Conservation (phyloP, 2,888 invertebrate genomes). For the Pemphredon lugubris region DNA sequence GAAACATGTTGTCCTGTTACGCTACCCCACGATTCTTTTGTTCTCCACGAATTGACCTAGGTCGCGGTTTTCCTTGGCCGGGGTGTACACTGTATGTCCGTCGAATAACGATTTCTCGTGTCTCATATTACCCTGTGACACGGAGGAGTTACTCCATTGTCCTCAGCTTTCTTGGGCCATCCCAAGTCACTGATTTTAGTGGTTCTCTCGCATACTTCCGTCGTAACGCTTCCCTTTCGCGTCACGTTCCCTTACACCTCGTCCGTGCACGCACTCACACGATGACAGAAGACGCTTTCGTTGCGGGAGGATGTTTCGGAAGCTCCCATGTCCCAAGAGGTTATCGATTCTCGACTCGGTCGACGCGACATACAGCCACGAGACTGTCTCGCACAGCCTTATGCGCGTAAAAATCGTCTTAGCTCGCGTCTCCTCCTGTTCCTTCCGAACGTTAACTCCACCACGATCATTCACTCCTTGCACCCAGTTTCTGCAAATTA, state of each 20-base stretch:
- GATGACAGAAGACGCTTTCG: too few species aligned
- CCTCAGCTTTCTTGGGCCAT: constrained; percentile 78
- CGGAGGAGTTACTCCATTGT: constrained; percentile 80
- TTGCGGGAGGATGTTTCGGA: too few species aligned
- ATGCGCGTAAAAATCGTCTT: constrained; percentile 20
- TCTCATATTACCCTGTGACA: constrained; percentile 80
- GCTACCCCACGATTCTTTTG: constrained; percentile 78
- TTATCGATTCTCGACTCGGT: too few species aligned
- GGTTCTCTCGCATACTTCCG: constrained; percentile 1
- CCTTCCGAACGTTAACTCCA: constrained; percentile 75
- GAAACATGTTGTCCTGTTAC: constrained; percentile 76
- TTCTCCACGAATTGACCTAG: constrained; percentile 70
- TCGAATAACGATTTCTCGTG: constrained; percentile 68
- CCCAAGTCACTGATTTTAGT: constrained; percentile 65
- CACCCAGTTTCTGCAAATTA: constrained; percentile 77
- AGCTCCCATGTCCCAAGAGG: too few species aligned
- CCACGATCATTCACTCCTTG: constrained; percentile 78
- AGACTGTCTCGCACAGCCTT: not conserved
- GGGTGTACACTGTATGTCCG: constrained; percentile 50
- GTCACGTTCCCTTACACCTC: not conserved
- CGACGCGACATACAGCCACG: not conserved
- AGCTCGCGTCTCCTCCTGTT: constrained; percentile 37
- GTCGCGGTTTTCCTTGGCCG: constrained; percentile 37
- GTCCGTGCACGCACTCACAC: not conserved
- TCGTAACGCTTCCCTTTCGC: not conserved